These are phyloP conservation scores for Bellardia pandia DNA, from an alignment of 2,888 invertebrate genomes.

Conservation along the genomic window DNA sequence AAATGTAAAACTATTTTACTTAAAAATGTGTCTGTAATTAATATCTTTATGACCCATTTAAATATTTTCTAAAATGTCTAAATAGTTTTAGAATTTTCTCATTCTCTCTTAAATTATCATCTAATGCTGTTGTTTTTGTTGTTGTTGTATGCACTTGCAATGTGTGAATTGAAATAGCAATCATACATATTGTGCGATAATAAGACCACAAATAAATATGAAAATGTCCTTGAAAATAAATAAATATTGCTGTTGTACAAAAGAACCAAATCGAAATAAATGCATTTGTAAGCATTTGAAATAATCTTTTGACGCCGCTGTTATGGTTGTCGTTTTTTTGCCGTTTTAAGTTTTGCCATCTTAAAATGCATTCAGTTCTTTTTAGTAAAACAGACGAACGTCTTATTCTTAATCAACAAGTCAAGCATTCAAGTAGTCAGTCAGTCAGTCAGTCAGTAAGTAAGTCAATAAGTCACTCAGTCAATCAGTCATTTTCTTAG, in stretches of 20 bases:
- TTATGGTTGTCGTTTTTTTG: slow-evolving; percentile 17
- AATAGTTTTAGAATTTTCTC: not conserved
- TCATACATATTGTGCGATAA: slow-evolving; percentile 63
- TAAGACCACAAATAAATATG: slow-evolving; percentile 66
- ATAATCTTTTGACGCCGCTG: slow-evolving; percentile 65
- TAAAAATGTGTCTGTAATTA: not conserved
- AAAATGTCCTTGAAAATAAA: slow-evolving; percentile 70
- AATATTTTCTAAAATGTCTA: not conserved
- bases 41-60: not conserved
- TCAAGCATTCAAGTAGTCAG: not conserved
- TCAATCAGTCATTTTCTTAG: slow-evolving; percentile 13
- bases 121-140: slow-evolving; percentile 4
- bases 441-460: not conserved
- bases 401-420: slow-evolving; percentile 57
- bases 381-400: slow-evolving; percentile 52
- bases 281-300: slow-evolving; percentile 55
- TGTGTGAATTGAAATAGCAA: slow-evolving; percentile 62
- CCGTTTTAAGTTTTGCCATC: slow-evolving; percentile 53
- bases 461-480: slow-evolving; percentile 8
- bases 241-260: slow-evolving; percentile 56
- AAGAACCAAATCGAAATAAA: slow-evolving; percentile 8
- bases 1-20: not conserved
- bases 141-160: slow-evolving; percentile 42
- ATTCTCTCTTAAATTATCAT: not conserved
- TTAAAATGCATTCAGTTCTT: slow-evolving; percentile 50